Evolutionary conservation across 2,888 invertebrate species (phyloP), one percentile per base, ranked within the genome.

Genomic region (Chironomus tentans): DNA sequence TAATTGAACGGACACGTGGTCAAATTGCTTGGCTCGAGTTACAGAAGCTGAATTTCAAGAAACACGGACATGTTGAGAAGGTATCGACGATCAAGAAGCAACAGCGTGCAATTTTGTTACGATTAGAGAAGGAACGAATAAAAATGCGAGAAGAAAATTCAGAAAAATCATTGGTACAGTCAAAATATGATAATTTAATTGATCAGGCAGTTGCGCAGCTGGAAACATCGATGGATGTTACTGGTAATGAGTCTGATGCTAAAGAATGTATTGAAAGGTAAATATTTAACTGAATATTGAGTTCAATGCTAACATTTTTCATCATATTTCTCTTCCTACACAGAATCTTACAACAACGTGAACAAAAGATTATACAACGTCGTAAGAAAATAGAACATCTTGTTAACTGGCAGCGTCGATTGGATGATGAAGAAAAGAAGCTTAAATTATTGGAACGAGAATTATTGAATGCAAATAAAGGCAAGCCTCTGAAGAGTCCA

Each of bases 11-110:
- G 78, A 89, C 90, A 1, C 89, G 88, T 81, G 87, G 87, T 1
- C 88, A 90, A 82, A 82, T 90, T 78, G 86, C 87, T 1, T 87
- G 86, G 86, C 81, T 92, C 18, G 89, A 91, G 81, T 87, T 90
- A 70, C 89, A 91, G 80, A 90, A 89, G 81, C 87, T 85, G 81
- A 84, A 82, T 78, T 84, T 86, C 46, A 84, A 86, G 76, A 85
- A 87, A 78, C 87, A 87, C 71, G 88, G 88, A 0, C 83, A 86
- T 70, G 83, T 87, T 28, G 84, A 87, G 65, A 85, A 86, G 79
- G 87, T 87, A 77, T 87, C 88, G 0, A 82, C 87, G 2, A 86
- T 91, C 28, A 89, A 88, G 79, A 90, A 91, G 81, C 89, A 89
- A 78, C 90, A 91, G 81, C 83, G 91, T 77, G 90, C 88, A 0